A percentile compares a stretch with the other conserved stretches of the same genome.
phyloP scores from a whole-genome alignment of 2,797 vertebrate species.

The Lycodopsis pacificus region DNA sequence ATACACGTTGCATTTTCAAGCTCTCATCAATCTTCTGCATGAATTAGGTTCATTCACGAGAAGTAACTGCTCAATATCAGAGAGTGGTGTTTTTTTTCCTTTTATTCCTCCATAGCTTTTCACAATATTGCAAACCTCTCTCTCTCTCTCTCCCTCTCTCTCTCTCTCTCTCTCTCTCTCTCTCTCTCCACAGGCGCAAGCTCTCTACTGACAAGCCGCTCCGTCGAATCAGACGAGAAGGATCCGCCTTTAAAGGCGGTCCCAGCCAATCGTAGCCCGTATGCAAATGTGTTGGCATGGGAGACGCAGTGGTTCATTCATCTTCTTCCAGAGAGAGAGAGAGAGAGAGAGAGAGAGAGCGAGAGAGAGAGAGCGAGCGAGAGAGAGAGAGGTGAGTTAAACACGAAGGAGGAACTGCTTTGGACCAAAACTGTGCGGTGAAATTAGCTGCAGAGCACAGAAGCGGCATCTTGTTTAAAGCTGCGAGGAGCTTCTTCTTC shows the following conservation, averaged over 20 bases:
- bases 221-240: constrained; percentile 61
- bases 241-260: background rate
- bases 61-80: background rate
- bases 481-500: constrained; percentile 45
- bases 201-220: constrained; percentile 53
- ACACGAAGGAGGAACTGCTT: constrained; percentile 53
- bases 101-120: background rate
- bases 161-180: background rate
- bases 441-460: constrained; percentile 26
- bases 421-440: constrained; percentile 46
- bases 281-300: constrained; percentile 83
- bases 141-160: background rate
- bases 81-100: no score
- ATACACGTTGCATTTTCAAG: background rate
- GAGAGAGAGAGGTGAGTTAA: constrained; percentile 60
- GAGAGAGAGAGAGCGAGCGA: constrained; percentile 46
- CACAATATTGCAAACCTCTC: background rate
- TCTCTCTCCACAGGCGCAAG: constrained; percentile 11
- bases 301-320: constrained; percentile 86
- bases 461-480: constrained; percentile 25
- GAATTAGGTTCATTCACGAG: background rate
- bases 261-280: constrained; percentile 62
- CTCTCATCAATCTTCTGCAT: no score
- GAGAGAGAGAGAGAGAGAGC: constrained; percentile 53
- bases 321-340: constrained; percentile 66